Evolutionary conservation across 2,888 invertebrate species (phyloP).

Genomic region (Neuroscelio doddi): DNA sequence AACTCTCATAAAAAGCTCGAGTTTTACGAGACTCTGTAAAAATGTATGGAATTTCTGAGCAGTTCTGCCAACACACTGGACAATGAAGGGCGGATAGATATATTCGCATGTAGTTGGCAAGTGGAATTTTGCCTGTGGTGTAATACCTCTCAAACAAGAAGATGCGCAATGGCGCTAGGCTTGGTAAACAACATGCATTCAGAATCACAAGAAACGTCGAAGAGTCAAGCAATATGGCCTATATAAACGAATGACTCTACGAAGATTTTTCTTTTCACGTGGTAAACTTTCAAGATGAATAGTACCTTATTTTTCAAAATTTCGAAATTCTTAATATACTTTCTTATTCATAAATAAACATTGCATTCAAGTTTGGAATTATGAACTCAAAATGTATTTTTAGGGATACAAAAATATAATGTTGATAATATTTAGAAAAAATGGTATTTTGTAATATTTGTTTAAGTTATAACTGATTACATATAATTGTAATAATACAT

Average conservation of each 20-base stretch:
- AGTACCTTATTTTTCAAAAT: too few relatives aligned
- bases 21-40: conserved; percentile 29
- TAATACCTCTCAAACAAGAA: conserved; percentile 54
- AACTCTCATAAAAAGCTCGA: conserved; percentile 21
- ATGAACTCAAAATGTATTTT: too few relatives aligned
- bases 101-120: conserved; percentile 29
- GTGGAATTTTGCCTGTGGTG: conserved; percentile 39
- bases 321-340: too few relatives aligned
- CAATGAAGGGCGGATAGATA: conserved; percentile 26
- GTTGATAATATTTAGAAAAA: too few relatives aligned
- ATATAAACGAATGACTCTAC: conserved; percentile 32
- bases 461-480: too few relatives aligned
- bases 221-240: conserved; percentile 39
- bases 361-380: too few relatives aligned
- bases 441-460: too few relatives aligned
- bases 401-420: too few relatives aligned
- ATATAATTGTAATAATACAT: too few relatives aligned
- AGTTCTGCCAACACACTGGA: conserved; percentile 33
- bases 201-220: conserved; percentile 54
- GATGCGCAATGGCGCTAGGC: conserved; percentile 50
- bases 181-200: conserved; percentile 60
- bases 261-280: conserved; percentile 24
- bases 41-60: conserved; percentile 41
- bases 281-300: conserved; percentile 15
- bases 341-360: too few relatives aligned